These are phyloP conservation scores for Apis cerana DNA, from an alignment of 1,140 invertebrate species.

Conservation along the genomic window DNA sequence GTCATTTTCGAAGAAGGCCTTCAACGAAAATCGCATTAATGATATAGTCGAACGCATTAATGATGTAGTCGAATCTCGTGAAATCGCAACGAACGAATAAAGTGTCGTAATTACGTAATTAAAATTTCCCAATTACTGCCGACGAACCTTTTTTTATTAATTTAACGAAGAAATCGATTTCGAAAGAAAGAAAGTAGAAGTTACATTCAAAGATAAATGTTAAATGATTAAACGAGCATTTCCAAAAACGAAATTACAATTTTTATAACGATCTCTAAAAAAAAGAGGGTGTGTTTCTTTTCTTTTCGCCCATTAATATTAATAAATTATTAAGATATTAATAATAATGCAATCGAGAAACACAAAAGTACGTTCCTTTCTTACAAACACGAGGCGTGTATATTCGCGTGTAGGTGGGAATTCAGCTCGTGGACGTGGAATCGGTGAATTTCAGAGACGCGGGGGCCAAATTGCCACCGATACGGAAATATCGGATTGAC, in stretches of 20 bases:
- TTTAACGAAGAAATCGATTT: not conserved
- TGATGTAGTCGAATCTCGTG: not conserved
- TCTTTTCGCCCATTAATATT: too few relatives aligned
- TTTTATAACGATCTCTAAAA: too few relatives aligned
- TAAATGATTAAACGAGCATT: too few relatives aligned
- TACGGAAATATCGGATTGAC: slow-evolving; percentile 59
- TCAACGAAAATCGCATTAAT: not conserved
- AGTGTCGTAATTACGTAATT: not conserved
- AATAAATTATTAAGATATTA: too few relatives aligned
- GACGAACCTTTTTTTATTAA: not conserved
- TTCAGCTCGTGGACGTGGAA: slow-evolving; percentile 52
- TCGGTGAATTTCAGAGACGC: slow-evolving; percentile 59
- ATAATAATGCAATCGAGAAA: too few relatives aligned
- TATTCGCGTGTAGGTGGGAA: slow-evolving; percentile 28
- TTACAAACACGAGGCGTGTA: not conserved
- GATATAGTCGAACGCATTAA: not conserved
- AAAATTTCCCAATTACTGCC: not conserved
- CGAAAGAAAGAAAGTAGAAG: too few relatives aligned
- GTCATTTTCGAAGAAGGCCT: not conserved
- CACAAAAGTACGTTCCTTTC: too few relatives aligned
- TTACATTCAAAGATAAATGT: too few relatives aligned
- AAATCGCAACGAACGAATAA: not conserved
- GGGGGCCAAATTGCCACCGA: slow-evolving; percentile 58
- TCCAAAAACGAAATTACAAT: too few relatives aligned
- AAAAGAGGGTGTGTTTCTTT: too few relatives aligned